Conservation (phyloP, 1,140 invertebrate genomes). For the Limonius californicus region DNA sequence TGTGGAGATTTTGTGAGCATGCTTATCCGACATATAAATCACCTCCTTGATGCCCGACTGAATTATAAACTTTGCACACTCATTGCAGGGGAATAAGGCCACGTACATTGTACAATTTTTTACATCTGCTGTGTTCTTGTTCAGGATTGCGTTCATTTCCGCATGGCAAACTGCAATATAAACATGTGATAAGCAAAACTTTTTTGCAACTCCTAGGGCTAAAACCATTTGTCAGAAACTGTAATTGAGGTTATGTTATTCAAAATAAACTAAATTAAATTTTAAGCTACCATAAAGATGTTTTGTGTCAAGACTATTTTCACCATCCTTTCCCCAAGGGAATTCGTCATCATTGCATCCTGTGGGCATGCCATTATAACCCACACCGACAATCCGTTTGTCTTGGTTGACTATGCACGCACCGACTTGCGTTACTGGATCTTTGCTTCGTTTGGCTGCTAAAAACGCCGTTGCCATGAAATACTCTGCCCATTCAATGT, state of each 20-base stretch:
- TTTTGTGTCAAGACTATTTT: conserved; percentile 56
- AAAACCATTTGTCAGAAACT: neutral
- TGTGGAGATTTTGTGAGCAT: conserved; percentile 62
- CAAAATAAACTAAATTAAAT: neutral
- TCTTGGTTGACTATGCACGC: conserved; percentile 87
- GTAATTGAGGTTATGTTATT: too few species aligned
- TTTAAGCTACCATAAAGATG: conserved; percentile 70
- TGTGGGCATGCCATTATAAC: conserved; percentile 94
- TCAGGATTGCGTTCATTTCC: conserved; percentile 94
- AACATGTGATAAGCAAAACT: neutral
- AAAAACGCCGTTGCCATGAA: conserved; percentile 89
- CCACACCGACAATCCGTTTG: conserved; percentile 88
- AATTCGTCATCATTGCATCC: conserved; percentile 86
- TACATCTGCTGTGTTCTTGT: conserved; percentile 77
- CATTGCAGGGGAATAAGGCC: conserved; percentile 89
- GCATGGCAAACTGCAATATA: conserved; percentile 87
- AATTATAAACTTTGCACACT: conserved; percentile 96
- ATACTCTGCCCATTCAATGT: conserved; percentile 75
- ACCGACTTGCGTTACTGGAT: conserved; percentile 88
- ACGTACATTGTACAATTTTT: conserved; percentile 83
- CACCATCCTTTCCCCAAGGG: conserved; percentile 72
- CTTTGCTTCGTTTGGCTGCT: conserved; percentile 87
- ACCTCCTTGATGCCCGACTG: conserved; percentile 85
- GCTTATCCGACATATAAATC: conserved; percentile 79
- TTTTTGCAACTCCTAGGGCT: too few species aligned